A percentile compares a stretch with the other conserved stretches of the same genome.
These are phyloP conservation scores for Apaloderma vittatum DNA, from an alignment of 2,113 vertebrate species.

Conservation along the genomic window DNA sequence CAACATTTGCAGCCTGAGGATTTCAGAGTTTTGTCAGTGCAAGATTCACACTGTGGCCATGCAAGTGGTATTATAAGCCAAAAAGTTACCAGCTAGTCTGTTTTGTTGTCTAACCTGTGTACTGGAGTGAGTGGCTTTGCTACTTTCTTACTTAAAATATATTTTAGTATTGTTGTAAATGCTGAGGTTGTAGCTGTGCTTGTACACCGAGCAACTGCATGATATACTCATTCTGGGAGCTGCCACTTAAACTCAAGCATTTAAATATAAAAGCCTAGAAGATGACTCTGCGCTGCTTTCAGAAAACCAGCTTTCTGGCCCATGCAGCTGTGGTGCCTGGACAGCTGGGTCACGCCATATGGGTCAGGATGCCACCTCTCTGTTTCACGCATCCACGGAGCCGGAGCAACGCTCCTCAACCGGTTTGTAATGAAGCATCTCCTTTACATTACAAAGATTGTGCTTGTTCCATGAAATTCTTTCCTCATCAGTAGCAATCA, in stretches of 20 bases:
- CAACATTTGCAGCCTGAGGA: not conserved
- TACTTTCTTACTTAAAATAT: not conserved
- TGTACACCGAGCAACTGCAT: not conserved
- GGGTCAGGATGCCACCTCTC: not conserved
- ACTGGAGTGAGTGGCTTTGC: not conserved
- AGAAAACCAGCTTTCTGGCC: not conserved
- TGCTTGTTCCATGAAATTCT: not conserved
- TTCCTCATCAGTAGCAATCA: not conserved
- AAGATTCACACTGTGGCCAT: not conserved
- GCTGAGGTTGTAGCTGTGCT: not conserved
- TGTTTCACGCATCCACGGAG: not conserved
- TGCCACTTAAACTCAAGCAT: not conserved
- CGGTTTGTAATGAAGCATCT: not conserved
- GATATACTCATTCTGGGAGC: not conserved
- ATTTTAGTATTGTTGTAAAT: not conserved
- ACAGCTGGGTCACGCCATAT: conserved; percentile 19
- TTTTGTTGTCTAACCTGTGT: not conserved
- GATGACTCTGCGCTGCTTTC: not conserved
- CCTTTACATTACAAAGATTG: conserved; percentile 41
- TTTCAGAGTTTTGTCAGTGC: not conserved
- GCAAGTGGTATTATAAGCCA: not conserved
- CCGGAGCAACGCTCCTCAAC: not conserved
- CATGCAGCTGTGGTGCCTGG: not conserved
- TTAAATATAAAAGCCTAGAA: not conserved
- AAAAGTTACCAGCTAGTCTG: not conserved